Conservation (phyloP, 2,113 vertebrate genomes). For the Gallinago paraguaiae region DNA sequence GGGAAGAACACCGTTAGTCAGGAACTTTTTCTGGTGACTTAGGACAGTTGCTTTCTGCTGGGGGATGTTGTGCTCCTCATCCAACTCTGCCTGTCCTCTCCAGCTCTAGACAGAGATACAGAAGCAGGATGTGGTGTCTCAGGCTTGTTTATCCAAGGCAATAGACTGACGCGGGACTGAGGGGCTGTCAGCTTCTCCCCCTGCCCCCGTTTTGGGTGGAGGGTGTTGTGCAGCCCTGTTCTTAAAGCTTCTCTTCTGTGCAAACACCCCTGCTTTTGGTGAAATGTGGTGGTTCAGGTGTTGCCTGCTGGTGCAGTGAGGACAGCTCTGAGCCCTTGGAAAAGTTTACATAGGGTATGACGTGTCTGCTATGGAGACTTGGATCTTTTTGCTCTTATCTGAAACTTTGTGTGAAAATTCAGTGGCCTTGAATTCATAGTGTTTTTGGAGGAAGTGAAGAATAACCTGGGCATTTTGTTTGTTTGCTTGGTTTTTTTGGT, state of each 20-base stretch:
- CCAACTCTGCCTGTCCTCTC: not conserved
- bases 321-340: not conserved
- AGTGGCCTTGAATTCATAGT: slow-evolving; percentile 54
- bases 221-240: not conserved
- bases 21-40: not conserved
- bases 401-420: slow-evolving; percentile 45
- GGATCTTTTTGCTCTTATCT: slow-evolving; percentile 31
- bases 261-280: not conserved
- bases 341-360: not conserved
- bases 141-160: not conserved
- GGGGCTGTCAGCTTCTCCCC: not conserved
- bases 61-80: not conserved
- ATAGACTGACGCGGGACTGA: not conserved
- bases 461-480: slow-evolving; percentile 7
- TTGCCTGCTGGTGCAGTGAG: not conserved
- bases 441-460: slow-evolving; percentile 56
- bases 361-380: slow-evolving; percentile 41
- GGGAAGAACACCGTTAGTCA: slow-evolving; percentile 1
- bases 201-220: not conserved
- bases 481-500: not conserved
- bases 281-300: not conserved
- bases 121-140: not conserved
- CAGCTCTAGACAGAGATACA: not conserved
- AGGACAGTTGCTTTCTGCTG: not conserved
- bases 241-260: not conserved